These are phyloP conservation scores for Nezara viridula DNA, from an alignment of 2,888 invertebrate genomes.

Conservation along the genomic window DNA sequence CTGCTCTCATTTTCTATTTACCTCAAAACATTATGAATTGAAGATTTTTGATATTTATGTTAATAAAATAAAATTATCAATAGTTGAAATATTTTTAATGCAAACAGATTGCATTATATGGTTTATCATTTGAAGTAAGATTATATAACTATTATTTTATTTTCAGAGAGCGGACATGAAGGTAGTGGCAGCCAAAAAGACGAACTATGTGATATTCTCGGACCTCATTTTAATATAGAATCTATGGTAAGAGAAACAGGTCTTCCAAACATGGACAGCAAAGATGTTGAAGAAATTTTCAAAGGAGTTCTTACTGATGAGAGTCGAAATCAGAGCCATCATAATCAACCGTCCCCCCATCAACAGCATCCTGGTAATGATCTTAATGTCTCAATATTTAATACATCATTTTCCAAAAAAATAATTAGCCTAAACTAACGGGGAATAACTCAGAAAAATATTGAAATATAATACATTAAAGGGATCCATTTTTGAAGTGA, in stretches of 20 bases:
- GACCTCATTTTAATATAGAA: slow-evolving; percentile 81
- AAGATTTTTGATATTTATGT: too few species aligned
- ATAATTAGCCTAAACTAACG: too few species aligned
- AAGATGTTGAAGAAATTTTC: slow-evolving; percentile 92
- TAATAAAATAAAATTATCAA: too few species aligned
- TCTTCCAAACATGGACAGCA: slow-evolving; percentile 88
- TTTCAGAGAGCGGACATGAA: slow-evolving; percentile 68
- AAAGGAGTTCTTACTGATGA: slow-evolving; percentile 90
- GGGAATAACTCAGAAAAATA: too few species aligned
- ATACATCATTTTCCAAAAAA: neutral
- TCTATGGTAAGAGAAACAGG: slow-evolving; percentile 78
- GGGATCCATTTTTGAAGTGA: too few species aligned
- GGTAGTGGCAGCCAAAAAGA: slow-evolving; percentile 73
- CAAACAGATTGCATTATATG: too few species aligned
- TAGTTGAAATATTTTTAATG: too few species aligned
- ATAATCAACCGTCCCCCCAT: slow-evolving; percentile 67
- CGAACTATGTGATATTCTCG: slow-evolving; percentile 77
- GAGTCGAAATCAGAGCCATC: slow-evolving; percentile 65
- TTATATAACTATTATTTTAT: neutral
- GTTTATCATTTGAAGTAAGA: neutral
- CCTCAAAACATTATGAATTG: too few species aligned
- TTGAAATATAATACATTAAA: too few species aligned
- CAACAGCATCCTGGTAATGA: slow-evolving; percentile 67
- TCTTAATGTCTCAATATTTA: neutral
- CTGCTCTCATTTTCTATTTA: too few species aligned